Conservation (phyloP, 2,113 vertebrate species). For the Dipodomys merriami region DNA sequence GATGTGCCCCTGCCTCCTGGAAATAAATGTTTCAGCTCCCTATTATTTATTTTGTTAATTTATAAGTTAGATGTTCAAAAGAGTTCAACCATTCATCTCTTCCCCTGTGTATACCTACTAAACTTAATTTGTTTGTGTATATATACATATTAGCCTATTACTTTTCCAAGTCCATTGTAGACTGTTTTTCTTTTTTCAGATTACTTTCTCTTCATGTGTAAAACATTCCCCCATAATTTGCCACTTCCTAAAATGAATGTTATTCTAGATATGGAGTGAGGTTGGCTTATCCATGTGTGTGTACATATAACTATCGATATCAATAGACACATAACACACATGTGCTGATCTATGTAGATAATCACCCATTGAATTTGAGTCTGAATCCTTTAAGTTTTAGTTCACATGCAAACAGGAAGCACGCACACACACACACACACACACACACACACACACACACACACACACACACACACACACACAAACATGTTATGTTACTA, state of each 20-base stretch:
- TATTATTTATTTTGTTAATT: too few species aligned
- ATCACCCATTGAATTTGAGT: not conserved
- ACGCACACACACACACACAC: not conserved
- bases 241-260: not conserved
- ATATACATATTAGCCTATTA: not conserved
- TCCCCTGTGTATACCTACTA: too few species aligned
- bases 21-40: too few species aligned
- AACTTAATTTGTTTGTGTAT: too few species aligned
- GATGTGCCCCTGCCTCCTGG: too few species aligned
- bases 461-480: not conserved
- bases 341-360: not conserved
- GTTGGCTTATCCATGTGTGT: not conserved
- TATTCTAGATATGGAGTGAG: too few species aligned
- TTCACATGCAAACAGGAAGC: constrained; percentile 5
- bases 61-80: too few species aligned
- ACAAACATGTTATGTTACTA: accelerated
- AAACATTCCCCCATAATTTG: not conserved
- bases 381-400: not conserved
- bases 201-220: not conserved
- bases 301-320: not conserved
- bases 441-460: not conserved
- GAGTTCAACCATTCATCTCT: too few species aligned
- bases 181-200: not conserved
- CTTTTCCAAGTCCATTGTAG: not conserved
- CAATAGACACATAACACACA: not conserved